Evolutionary conservation across 2,797 vertebrate genomes (phyloP).

Genomic region (Muraenolepis orangiensis): DNA sequence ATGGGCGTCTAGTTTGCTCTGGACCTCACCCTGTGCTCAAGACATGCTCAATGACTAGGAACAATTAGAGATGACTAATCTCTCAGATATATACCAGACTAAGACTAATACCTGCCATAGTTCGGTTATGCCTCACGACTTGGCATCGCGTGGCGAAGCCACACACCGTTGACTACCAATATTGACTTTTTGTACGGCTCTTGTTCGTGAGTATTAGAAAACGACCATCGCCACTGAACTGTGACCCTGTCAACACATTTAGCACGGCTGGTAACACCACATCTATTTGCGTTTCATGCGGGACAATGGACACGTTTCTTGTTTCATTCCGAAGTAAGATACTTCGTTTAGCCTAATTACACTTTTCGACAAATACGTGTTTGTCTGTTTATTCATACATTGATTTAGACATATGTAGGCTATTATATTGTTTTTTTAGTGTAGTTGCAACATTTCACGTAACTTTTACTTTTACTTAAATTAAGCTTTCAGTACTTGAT

Average conservation of each 20-base stretch:
- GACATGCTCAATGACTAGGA: slow-evolving; percentile 46
- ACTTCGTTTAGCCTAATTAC: neutral
- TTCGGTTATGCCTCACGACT: slow-evolving; percentile 47
- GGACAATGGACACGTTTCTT: neutral
- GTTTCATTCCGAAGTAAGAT: neutral
- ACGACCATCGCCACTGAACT: slow-evolving; percentile 26
- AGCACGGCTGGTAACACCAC: neutral
- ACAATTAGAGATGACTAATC: slow-evolving; percentile 64
- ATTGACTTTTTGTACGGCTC: slow-evolving; percentile 55
- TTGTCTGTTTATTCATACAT: neutral
- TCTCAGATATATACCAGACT: slow-evolving; percentile 33
- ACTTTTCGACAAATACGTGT: neutral
- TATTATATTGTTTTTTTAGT: neutral
- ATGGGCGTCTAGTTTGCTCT: slow-evolving; percentile 42
- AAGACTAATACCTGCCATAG: slow-evolving; percentile 44
- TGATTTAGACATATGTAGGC: neutral
- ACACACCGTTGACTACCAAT: slow-evolving; percentile 35
- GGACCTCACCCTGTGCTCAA: slow-evolving; percentile 50
- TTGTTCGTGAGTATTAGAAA: slow-evolving; percentile 34
- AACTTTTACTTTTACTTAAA: neutral
- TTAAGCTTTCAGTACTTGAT: too few species aligned
- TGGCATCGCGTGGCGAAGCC: slow-evolving; percentile 29
- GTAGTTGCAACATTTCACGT: neutral
- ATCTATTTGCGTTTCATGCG: neutral
- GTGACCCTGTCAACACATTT: slow-evolving; percentile 39